Percentiles rank a stretch among this genome's conserved stretches.
phyloP scores from a whole-genome alignment of 2,113 vertebrate genomes.

The Rhegmatorhina hoffmannsi region DNA sequence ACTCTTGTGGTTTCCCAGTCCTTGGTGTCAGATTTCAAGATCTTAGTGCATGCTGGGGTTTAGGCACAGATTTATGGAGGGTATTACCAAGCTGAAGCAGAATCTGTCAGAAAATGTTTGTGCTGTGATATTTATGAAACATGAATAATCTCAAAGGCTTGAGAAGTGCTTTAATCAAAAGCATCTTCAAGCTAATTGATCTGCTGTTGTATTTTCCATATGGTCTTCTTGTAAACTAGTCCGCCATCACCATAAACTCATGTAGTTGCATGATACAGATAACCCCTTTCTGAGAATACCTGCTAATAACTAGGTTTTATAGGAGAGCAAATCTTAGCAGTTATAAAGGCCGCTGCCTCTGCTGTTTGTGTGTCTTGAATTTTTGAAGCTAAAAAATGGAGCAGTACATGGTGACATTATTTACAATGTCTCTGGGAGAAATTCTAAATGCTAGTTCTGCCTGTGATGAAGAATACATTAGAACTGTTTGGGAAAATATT shows the following conservation, averaged over 20 bases:
- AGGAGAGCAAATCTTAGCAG: not conserved
- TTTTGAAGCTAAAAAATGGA: not conserved
- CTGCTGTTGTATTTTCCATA: not conserved
- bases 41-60: not conserved
- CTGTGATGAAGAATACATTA: not conserved
- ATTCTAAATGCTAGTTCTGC: not conserved
- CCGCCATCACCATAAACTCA: not conserved
- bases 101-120: not conserved
- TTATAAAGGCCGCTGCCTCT: not conserved
- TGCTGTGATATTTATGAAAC: not conserved
- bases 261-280: not conserved
- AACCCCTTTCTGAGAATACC: not conserved
- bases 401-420: not conserved
- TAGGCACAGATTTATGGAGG: not conserved
- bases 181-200: not conserved
- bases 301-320: not conserved
- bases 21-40: not conserved
- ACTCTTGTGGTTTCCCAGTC: not conserved
- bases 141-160: not conserved
- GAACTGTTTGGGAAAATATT: not conserved
- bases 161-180: conserved; percentile 17
- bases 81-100: not conserved
- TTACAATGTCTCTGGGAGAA: not conserved
- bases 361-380: not conserved
- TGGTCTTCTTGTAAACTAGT: not conserved